A percentile compares a stretch with the other conserved stretches of the same genome.
phyloP scores from a whole-genome alignment of 2,797 vertebrate genomes.

The Parambassis ranga region DNA sequence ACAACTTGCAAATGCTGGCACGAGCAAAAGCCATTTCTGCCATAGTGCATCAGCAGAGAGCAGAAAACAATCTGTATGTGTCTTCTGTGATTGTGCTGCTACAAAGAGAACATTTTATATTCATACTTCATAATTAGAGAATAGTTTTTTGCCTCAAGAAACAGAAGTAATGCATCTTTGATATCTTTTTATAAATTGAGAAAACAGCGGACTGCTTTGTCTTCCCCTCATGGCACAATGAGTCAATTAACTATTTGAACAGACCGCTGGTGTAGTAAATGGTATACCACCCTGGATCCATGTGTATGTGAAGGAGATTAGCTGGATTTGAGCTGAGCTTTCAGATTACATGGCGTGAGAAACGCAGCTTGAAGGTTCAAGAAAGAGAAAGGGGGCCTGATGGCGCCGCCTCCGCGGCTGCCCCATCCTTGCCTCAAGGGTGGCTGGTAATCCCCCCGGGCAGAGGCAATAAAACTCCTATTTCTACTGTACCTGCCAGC shows the following conservation, averaged over 20 bases:
- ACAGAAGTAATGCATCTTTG: background rate
- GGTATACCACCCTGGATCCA: constrained; percentile 54
- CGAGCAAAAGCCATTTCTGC: constrained; percentile 48
- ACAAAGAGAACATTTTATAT: constrained; percentile 6
- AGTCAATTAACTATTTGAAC: constrained; percentile 64
- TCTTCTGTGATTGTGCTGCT: constrained; percentile 28
- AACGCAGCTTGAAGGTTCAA: constrained; percentile 67
- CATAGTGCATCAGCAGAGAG: constrained; percentile 34
- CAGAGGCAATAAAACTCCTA: constrained; percentile 80
- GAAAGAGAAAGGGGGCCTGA: constrained; percentile 43
- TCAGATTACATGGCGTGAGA: constrained; percentile 80
- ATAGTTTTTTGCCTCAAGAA: background rate
- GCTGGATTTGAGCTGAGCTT: constrained; percentile 66
- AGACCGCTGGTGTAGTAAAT: constrained; percentile 55
- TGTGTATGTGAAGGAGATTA: constrained; percentile 75
- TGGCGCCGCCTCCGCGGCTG: constrained; percentile 33
- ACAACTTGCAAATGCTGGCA: constrained; percentile 67
- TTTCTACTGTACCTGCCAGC: constrained; percentile 86
- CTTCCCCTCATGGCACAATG: constrained; percentile 22
- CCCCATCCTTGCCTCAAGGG: constrained; percentile 48
- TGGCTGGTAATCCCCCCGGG: constrained; percentile 69
- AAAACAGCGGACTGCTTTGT: constrained; percentile 8
- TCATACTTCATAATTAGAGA: constrained; percentile 19
- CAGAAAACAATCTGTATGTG: constrained; percentile 37
- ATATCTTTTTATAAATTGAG: background rate